A percentile compares a stretch with the other conserved stretches of the same genome.
phyloP scores from a whole-genome alignment of 2,888 invertebrate genomes.

The Catocala sponsa region DNA sequence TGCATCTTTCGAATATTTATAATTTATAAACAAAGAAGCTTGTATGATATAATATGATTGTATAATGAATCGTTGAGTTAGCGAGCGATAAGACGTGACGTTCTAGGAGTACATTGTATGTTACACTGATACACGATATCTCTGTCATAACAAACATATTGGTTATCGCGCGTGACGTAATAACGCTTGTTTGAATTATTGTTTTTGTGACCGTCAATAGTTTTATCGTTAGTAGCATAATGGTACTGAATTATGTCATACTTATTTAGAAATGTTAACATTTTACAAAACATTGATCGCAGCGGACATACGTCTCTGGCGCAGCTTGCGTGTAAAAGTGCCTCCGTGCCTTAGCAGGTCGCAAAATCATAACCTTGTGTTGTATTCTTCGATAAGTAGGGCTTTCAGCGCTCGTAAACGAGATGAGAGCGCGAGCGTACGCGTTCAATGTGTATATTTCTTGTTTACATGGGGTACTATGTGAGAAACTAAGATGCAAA shows the following conservation, averaged over 20 bases:
- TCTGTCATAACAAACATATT: constrained; percentile 39
- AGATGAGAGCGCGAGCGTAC: too few relatives aligned
- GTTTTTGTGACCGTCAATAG: constrained; percentile 37
- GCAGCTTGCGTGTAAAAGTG: too few relatives aligned
- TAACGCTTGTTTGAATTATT: constrained; percentile 46
- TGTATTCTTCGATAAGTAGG: too few relatives aligned
- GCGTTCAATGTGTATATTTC: too few relatives aligned
- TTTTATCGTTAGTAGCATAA: constrained; percentile 30
- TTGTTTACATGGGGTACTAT: too few relatives aligned
- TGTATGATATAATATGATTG: background rate
- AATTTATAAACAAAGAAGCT: background rate
- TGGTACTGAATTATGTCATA: constrained; percentile 2
- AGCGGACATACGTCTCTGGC: too few relatives aligned
- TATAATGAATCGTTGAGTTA: constrained; percentile 5
- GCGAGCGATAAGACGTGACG: constrained; percentile 42
- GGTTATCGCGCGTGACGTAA: constrained; percentile 57
- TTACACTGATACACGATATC: constrained; percentile 22
- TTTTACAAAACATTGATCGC: too few relatives aligned
- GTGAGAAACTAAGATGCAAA: too few relatives aligned
- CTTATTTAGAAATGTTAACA: background rate
- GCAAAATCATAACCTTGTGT: too few relatives aligned
- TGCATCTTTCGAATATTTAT: background rate
- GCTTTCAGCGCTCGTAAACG: too few relatives aligned
- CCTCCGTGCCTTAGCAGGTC: too few relatives aligned
- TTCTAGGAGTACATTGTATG: constrained; percentile 35